Percentiles rank a stretch among this genome's conserved stretches.
phyloP scores from a whole-genome alignment of 2,888 invertebrate species.

The Microctonus brassicae region DNA sequence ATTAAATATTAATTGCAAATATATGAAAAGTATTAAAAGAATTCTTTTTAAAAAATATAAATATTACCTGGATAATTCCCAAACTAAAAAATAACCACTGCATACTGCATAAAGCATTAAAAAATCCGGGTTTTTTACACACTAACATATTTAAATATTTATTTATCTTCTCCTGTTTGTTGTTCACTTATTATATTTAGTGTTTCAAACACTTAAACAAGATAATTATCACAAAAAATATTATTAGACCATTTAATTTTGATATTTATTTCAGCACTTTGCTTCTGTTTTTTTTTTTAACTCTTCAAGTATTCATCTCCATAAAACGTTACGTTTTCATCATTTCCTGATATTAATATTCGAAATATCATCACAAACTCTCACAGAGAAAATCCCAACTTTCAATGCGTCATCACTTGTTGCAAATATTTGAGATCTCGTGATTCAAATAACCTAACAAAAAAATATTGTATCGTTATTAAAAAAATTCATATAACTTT shows the following conservation, averaged over 20 bases:
- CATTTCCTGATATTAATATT: constrained; percentile 40
- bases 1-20: background rate
- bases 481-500: no score
- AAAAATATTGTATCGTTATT: no score
- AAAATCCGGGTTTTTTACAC: constrained; percentile 44
- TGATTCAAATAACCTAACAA: background rate
- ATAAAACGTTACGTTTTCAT: constrained; percentile 50
- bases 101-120: constrained; percentile 38
- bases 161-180: background rate
- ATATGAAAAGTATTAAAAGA: background rate
- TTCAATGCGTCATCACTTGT: background rate
- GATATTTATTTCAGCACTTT: no score
- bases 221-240: no score
- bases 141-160: constrained; percentile 43
- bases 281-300: no score
- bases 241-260: no score
- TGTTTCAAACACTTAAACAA: no score
- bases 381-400: background rate
- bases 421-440: background rate
- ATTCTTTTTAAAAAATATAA: no score
- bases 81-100: constrained; percentile 44
- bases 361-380: constrained; percentile 41
- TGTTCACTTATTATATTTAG: no score
- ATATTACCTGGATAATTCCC: constrained; percentile 43
- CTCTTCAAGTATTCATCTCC: background rate